Conservation (phyloP, 92 coral and sea anemone species). For the Umimayanthus kanabou region DNA sequence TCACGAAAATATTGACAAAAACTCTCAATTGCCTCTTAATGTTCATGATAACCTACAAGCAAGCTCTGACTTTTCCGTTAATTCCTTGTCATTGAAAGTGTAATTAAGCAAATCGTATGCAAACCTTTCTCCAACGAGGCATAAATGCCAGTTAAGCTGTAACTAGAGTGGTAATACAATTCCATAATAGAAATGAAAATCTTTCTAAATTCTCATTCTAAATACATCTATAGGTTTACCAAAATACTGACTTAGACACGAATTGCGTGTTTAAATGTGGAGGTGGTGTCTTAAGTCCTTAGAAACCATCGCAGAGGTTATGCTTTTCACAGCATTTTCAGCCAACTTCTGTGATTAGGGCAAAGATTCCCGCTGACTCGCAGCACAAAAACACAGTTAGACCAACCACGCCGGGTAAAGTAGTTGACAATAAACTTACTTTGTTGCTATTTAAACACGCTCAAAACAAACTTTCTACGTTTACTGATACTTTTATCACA, state of each 20-base stretch:
- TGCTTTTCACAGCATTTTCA: constrained; percentile 1
- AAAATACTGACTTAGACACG: not conserved
- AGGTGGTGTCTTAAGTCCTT: not conserved
- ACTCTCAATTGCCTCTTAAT: constrained; percentile 37
- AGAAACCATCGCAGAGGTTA: not conserved
- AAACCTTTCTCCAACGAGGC: constrained; percentile 13
- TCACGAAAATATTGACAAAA: constrained; percentile 63
- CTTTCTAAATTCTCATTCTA: not conserved
- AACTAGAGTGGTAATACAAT: not conserved
- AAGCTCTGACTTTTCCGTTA: not conserved
- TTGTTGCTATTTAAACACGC: constrained; percentile 33
- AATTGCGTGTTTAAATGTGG: not conserved
- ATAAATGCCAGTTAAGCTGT: constrained; percentile 12
- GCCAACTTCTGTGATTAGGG: not conserved
- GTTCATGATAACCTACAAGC: constrained; percentile 44
- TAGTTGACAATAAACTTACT: constrained; percentile 26
- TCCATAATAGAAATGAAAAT: constrained; percentile 16
- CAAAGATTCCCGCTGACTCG: constrained; percentile 9
- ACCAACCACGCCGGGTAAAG: constrained; percentile 26
- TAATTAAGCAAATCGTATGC: constrained; percentile 18
- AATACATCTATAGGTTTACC: not conserved
- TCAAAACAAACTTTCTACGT: constrained; percentile 16
- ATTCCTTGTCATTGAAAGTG: constrained; percentile 2
- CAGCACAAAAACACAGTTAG: not conserved
- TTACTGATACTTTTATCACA: constrained; percentile 35